Base-by-base conservation (phyloP, 2,797 vertebrate species). In the Chromis chromis region DNA sequence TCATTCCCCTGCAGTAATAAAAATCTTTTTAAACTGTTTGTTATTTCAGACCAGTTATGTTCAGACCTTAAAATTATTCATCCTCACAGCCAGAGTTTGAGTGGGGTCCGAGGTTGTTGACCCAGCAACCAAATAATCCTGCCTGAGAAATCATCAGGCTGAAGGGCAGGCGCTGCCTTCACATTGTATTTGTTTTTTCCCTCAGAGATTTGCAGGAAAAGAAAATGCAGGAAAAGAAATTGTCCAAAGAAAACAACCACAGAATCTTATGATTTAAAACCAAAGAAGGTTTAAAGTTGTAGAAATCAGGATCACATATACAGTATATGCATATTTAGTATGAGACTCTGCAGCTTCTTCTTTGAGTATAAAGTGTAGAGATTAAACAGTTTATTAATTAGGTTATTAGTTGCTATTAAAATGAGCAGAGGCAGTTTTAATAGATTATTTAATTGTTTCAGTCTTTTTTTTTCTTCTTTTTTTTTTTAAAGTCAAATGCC, bases 21-120 rank as follows among this genome's bases (percentile, higher is more conserved):
- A 66, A 57, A 42, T 55, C 49, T 59, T n/a, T 57, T 19, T 13
- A 21, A 59, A 0, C 36, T 55, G 24, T 22, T 57, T 53, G 33
- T 50, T 67, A 55, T 75, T 72, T 74, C 19, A 24, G 52, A 54
- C 24, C 57, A 24, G 17, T 31, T 27, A 3, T 31, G 39, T 65
- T 70, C 24, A n/a, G 21, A 44, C 33, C 17, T n/a, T 44, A 27
- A 62, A 52, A 25, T 57, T 53, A 33, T 67, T 78, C 22, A 36
- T 40, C 42, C 53, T 24, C 44, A 24, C n/a, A 44, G 55, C 0
- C 71, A 52, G 22, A 65, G 52, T 64, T 42, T 71, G 21, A 44
- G 28, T 42, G 17, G 22, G 39, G 7, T 69, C 19, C 33, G 16
- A 57, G 42, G 22, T 65, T 57, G 57, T 44, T 65, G 48, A 53